These are phyloP conservation scores for Cerastoderma edule DNA, from an alignment of 2,888 invertebrate species.

Conservation along the genomic window DNA sequence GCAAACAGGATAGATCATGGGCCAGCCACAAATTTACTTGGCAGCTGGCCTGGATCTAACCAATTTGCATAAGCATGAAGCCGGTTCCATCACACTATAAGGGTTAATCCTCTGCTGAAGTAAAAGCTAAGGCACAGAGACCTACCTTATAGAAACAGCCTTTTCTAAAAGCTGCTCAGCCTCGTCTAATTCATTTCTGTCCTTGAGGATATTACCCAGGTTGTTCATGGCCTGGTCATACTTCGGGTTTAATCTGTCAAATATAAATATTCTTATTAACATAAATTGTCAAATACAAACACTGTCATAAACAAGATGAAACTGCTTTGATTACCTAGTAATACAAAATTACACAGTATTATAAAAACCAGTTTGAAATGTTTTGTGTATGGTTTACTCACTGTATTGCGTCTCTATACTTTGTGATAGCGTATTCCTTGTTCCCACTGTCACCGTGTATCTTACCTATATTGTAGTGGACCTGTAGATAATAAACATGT, in stretches of 20 bases:
- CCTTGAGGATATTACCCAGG: conserved; percentile 93
- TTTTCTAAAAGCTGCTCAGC: conserved; percentile 90
- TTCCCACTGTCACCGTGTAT: conserved; percentile 91
- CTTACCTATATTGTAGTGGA: conserved; percentile 95
- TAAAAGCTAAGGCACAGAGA: too few relatives aligned
- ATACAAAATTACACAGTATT: background rate
- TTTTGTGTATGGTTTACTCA: conserved; percentile 78
- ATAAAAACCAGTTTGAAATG: too few relatives aligned
- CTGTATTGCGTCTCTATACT: conserved; percentile 92
- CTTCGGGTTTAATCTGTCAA: conserved; percentile 72
- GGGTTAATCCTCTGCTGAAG: too few relatives aligned
- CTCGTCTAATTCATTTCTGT: conserved; percentile 88
- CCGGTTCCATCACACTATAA: too few relatives aligned
- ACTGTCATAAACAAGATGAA: background rate
- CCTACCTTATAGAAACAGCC: conserved; percentile 90
- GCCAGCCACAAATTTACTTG: too few relatives aligned
- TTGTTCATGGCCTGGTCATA: conserved; percentile 96
- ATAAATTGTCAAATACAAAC: background rate
- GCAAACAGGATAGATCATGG: too few relatives aligned
- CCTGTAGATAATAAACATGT: conserved; percentile 84
- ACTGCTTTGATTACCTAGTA: background rate
- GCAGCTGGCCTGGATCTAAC: too few relatives aligned
- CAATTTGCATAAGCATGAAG: too few relatives aligned
- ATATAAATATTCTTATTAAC: background rate
- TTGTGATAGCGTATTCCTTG: conserved; percentile 88